A percentile compares a stretch with the other conserved stretches of the same genome.
Conservation (phyloP, 2,113 vertebrate species). For the Anser cygnoides region DNA sequence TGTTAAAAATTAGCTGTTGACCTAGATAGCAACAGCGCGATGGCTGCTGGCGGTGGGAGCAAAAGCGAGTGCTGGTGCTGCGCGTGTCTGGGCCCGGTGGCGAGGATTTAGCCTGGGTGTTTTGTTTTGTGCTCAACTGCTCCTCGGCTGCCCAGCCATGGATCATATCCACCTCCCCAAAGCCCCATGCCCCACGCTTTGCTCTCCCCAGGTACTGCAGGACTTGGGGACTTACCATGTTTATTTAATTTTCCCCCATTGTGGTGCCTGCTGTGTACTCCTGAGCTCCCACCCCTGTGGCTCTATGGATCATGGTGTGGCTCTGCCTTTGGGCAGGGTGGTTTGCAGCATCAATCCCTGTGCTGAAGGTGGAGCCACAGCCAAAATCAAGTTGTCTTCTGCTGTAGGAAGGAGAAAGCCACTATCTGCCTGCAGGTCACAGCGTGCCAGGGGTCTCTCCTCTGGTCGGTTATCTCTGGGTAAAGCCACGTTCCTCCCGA, state of each 20-base stretch:
- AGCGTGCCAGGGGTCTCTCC: background rate
- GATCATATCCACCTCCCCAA: background rate
- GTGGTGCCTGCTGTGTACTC: background rate
- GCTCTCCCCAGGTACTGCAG: background rate
- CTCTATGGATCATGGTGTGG: fast-evolving
- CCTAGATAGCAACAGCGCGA: constrained; percentile 11
- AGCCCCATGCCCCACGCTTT: fast-evolving
- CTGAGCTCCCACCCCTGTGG: fast-evolving
- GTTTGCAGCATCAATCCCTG: background rate
- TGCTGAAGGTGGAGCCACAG: background rate
- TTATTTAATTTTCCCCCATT: fast-evolving
- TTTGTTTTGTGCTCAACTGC: background rate
- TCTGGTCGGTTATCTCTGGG: background rate
- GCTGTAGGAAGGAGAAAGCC: background rate
- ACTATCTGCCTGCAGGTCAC: fast-evolving
- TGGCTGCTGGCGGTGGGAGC: background rate
- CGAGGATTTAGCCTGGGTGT: background rate
- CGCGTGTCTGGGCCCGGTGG: fast-evolving
- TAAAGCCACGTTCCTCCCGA: background rate
- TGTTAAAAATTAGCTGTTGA: constrained; percentile 55
- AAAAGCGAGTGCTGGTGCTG: background rate
- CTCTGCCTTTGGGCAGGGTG: fast-evolving
- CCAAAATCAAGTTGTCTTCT: background rate
- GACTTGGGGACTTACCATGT: background rate
- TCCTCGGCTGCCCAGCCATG: background rate